These are phyloP conservation scores for Druon quercuslanigerum DNA, from an alignment of 1,140 invertebrate genomes.

Conservation along the genomic window DNA sequence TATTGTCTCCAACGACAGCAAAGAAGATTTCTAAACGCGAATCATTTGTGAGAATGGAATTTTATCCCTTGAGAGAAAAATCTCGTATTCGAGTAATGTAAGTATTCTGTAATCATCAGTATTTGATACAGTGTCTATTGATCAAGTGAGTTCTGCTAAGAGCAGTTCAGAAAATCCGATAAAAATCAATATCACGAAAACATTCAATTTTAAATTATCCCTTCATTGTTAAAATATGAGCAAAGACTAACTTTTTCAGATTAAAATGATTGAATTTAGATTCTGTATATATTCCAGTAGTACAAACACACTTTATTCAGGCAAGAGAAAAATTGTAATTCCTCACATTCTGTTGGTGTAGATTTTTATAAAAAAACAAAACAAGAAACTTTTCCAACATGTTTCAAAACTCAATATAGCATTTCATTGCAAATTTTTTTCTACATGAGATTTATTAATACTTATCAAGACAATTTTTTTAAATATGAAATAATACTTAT, in stretches of 20 bases:
- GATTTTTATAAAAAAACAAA: too few species aligned
- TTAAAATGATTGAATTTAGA: not conserved
- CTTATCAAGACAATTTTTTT: too few species aligned
- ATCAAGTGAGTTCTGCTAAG: too few species aligned
- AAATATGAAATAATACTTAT: too few species aligned
- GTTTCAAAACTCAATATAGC: too few species aligned
- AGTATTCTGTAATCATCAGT: constrained; percentile 2
- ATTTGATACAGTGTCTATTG: not conserved
- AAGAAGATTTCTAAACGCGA: not conserved
- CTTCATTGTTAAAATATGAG: not conserved
- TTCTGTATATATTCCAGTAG: not conserved
- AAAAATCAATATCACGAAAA: not conserved
- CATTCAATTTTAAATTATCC: not conserved
- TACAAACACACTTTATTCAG: not conserved
- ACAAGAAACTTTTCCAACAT: too few species aligned
- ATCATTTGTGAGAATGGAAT: not conserved
- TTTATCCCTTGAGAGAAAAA: not conserved
- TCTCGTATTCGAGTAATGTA: not conserved
- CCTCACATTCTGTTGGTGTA: too few species aligned
- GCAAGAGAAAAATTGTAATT: not conserved
- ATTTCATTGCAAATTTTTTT: too few species aligned
- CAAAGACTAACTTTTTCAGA: not conserved
- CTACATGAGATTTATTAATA: too few species aligned
- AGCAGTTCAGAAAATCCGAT: too few species aligned
- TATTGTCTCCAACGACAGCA: not conserved